These are phyloP conservation scores for Tragopan temminckii DNA, from an alignment of 2,797 vertebrate species.

Conservation along the genomic window DNA sequence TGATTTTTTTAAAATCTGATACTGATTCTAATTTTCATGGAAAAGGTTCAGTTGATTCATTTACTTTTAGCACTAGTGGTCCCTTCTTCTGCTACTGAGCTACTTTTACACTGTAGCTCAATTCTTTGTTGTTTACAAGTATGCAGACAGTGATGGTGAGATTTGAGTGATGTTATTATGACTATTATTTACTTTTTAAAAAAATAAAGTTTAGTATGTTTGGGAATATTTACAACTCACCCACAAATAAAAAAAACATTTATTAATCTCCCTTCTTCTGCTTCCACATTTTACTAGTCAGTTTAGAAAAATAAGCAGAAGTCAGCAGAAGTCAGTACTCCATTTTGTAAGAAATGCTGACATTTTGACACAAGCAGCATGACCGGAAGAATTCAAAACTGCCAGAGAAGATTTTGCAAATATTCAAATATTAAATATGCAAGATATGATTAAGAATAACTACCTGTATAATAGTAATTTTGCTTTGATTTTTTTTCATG, in stretches of 20 bases:
- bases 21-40: not conserved
- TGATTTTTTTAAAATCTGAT: constrained; percentile 31
- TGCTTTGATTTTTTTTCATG: not conserved
- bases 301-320: not conserved
- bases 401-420: not conserved
- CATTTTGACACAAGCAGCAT: not conserved
- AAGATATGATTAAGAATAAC: not conserved
- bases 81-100: constrained; percentile 16
- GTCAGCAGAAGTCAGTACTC: not conserved
- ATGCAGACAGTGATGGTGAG: not conserved
- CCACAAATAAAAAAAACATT: not conserved
- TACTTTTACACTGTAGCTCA: not conserved
- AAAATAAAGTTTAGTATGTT: not conserved
- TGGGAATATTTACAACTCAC: not conserved
- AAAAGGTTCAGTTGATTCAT: constrained; percentile 31
- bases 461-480: not conserved
- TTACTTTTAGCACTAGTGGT: constrained; percentile 11
- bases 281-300: not conserved
- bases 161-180: not conserved
- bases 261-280: not conserved
- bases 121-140: not conserved
- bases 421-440: not conserved
- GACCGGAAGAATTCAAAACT: not conserved
- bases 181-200: not conserved
- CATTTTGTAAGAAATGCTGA: not conserved